phyloP scores from a whole-genome alignment of 2,888 invertebrate species.

The Stictocephala bisonia region DNA sequence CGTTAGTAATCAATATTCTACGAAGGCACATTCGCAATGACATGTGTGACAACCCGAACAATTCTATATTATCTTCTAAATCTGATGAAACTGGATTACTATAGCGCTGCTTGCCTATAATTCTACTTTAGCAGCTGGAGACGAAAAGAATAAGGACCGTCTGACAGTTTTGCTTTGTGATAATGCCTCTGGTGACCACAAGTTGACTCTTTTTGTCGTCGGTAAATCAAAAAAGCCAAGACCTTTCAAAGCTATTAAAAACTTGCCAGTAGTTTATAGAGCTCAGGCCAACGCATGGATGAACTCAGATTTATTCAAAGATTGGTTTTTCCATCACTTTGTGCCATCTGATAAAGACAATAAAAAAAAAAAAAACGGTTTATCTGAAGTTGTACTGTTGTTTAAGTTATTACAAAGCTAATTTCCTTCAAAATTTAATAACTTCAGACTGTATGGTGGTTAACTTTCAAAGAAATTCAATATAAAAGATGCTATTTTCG shows the following conservation, averaged over 20 bases:
- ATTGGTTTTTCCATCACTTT: slow-evolving; percentile 39
- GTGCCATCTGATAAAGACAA: slow-evolving; percentile 35
- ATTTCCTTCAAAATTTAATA: too few relatives aligned
- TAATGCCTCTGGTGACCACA: slow-evolving; percentile 28
- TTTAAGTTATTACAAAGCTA: too few relatives aligned
- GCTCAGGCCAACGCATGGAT: slow-evolving; percentile 32
- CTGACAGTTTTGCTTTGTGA: slow-evolving; percentile 21
- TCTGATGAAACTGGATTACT: slow-evolving; percentile 12
- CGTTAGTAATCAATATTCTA: too few relatives aligned
- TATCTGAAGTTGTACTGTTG: too few relatives aligned
- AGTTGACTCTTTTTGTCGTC: slow-evolving; percentile 4
- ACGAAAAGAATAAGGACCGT: slow-evolving; percentile 29
- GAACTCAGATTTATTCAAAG: slow-evolving; percentile 17
- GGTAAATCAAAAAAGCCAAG: slow-evolving; percentile 3
- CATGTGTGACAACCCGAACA: too few relatives aligned
- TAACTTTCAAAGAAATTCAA: too few relatives aligned
- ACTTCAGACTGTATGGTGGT: too few relatives aligned
- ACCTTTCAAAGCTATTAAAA: not conserved
- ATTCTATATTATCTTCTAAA: too few relatives aligned
- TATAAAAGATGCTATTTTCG: too few relatives aligned
- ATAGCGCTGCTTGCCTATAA: slow-evolving; percentile 12
- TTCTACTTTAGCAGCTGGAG: slow-evolving; percentile 7
- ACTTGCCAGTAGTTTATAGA: slow-evolving; percentile 11
- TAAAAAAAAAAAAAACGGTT: too few relatives aligned
- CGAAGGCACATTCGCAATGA: too few relatives aligned